These are phyloP conservation scores for Corythaixoides concolor DNA, from an alignment of 2,113 vertebrate species.

Conservation along the genomic window DNA sequence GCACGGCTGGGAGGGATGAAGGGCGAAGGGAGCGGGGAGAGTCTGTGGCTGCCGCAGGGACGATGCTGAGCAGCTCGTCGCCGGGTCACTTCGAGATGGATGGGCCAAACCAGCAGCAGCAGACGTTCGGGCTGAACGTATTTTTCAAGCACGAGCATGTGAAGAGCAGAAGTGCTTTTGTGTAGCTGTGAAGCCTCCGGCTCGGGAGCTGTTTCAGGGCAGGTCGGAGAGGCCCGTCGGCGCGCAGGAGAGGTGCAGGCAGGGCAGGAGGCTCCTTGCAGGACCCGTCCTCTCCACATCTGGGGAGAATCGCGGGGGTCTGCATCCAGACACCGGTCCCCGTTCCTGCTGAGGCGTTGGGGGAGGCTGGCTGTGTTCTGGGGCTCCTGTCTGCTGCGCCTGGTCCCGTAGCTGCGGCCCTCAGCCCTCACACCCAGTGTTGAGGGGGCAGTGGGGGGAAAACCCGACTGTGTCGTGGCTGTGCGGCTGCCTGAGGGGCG, in stretches of 20 bases:
- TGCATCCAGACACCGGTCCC: neutral
- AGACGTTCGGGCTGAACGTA: neutral
- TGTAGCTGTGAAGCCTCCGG: neutral
- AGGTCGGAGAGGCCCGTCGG: neutral
- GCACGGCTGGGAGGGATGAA: neutral
- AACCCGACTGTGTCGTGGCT: neutral
- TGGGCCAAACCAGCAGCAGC: neutral
- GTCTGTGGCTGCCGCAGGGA: accelerated
- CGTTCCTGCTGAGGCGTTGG: accelerated
- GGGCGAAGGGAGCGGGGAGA: neutral
- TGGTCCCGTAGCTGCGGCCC: neutral
- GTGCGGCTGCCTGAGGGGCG: neutral
- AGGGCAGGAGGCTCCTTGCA: neutral
- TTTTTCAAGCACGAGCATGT: neutral
- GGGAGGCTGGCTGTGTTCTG: neutral
- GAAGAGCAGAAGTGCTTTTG: neutral
- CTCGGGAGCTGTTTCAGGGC: neutral
- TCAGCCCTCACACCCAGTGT: accelerated
- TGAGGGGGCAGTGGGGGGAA: accelerated
- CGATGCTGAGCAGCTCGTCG: neutral
- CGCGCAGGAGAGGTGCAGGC: neutral
- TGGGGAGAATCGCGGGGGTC: accelerated
- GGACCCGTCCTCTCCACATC: neutral
- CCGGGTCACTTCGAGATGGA: neutral
- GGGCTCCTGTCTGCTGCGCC: neutral